Base-by-base conservation (phyloP, 2,888 invertebrate genomes). In the Hyalella azteca region DNA sequence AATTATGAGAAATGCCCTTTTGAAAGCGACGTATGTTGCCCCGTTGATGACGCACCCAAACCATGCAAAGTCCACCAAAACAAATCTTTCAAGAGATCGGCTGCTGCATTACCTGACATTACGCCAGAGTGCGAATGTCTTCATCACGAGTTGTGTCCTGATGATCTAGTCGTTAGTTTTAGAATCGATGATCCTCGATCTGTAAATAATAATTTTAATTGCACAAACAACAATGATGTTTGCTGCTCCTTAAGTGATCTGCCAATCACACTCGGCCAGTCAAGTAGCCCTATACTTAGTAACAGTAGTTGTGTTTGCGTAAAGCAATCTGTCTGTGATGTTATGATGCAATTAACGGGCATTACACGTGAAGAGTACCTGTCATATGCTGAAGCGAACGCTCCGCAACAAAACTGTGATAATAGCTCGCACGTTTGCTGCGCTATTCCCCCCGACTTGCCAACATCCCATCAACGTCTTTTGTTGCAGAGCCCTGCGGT, bases 401-500 rank as follows among this genome's bases (percentile, higher is more conserved):
- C 75, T 22, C 29, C 22, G 41, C 40, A 75, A 11, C 75, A 75
- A 36, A 75, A 41, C 11, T 75, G 75, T 75, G 75, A 29, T 26
- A 75, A 75, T 19, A 75, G 22, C 36, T 75, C 75, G 26, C 41
- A 75, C 40, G 75, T 75, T 40, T 75, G 75, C 45, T 75, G 75
- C 75, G 26, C 41, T 45, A 75, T 75, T 3, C 75, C 75, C 19
- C 36, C 75, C 26, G 75, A 48, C 26, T 26, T 48, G 41, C 41
- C 40, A 41, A 75, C 75, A 75, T 45, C 75, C 40, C 41, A 41
- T 22, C 41, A 75, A 45, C 75, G 45, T 75, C 75, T 75, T 75
- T 75, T 75, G 75, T 75, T 75, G 41, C 75, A 75, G 75, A 75
- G 32, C 45, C 75, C 75, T 11, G 75, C 75, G 26, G 75, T 75